Evolutionary conservation across 2,113 vertebrate species (phyloP), one percentile per base, ranked within the genome.

Genomic region (Pavo muticus): DNA sequence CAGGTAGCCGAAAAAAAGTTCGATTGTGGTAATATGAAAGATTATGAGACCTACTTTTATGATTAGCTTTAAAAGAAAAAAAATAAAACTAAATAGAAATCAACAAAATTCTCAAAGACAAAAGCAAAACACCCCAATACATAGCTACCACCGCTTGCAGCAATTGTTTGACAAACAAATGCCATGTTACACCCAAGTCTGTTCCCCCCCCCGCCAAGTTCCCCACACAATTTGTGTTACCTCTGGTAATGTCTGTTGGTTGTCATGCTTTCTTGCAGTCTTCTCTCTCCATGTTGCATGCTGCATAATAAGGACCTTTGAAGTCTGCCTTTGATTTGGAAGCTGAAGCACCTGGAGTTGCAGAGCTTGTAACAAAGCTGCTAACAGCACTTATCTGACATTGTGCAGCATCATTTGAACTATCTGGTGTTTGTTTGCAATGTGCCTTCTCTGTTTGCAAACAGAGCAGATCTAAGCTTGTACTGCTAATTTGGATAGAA

Each of bases 271-370:
- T 17, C n/a, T 73, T 77, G 67, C 44, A 9, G 35, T 69, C 44
- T 82, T 69, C 44, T 82, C 30, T 84, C 56, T n/a, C 37, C 14
- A 2, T 0, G 0, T 67, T 88, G 35, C 77, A 47, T 56, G 10
- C 67, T 87, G 90, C 60, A 63, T 80, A 94, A 77, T 30, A 74
- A 85, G 59, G 60, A 80, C 45, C 87, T 95, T 94, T 96, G 92
- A 96, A 90, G 90, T 96, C 48, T 80, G 75, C 78, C 71, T 95
- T 95, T 95, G 93, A 93, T 94, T 93, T 72, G 37, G 71, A n/a
- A 84, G 67, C 81, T 84, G 84, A 75, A 82, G 81, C 35, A 87
- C 84, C 93, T 93, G 71, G 64, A 79, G 71, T 52, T 81, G 59
- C 40, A 48, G 74, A 79, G 78, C 40, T 85, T 67, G 93, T 88